Conservation (phyloP, 2,797 vertebrate genomes). For the Channa striata region DNA sequence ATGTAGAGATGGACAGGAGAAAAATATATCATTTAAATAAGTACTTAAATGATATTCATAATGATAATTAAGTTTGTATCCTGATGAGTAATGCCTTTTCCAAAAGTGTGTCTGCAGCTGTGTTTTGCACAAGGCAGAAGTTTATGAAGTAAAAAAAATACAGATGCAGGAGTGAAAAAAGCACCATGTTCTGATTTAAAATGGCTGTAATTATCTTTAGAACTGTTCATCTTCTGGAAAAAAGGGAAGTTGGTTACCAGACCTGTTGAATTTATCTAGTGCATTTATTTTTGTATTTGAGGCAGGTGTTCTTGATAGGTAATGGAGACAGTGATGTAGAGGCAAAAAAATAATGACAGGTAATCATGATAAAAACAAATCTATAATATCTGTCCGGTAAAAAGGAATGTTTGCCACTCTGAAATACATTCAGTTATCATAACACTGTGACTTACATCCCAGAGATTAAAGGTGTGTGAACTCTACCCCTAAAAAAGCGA, state of each 20-base stretch:
- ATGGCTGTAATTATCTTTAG: conserved; percentile 52
- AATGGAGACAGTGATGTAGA: not conserved
- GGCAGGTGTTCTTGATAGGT: not conserved
- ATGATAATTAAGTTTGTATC: not conserved
- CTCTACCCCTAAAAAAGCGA: not conserved
- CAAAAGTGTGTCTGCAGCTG: conserved; percentile 18
- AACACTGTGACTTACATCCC: not conserved
- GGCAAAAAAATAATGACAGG: not conserved
- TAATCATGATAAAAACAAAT: not conserved
- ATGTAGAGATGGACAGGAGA: not conserved
- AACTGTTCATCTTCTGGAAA: conserved; percentile 26
- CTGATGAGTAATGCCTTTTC: conserved; percentile 17
- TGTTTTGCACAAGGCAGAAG: conserved; percentile 37
- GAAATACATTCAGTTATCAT: not conserved
- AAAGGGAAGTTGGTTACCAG: conserved; percentile 17
- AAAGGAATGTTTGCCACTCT: not conserved
- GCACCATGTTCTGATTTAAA: conserved; percentile 47
- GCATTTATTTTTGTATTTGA: not conserved
- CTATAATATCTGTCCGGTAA: not conserved
- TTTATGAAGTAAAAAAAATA: too few relatives aligned
- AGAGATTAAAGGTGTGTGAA: not conserved
- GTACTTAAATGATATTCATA: not conserved
- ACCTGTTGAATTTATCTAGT: conserved; percentile 5
- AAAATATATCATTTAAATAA: too few relatives aligned
- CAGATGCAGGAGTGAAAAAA: conserved; percentile 52